Conservation (phyloP, 2,888 invertebrate species). For the Cheilosia variabilis region DNA sequence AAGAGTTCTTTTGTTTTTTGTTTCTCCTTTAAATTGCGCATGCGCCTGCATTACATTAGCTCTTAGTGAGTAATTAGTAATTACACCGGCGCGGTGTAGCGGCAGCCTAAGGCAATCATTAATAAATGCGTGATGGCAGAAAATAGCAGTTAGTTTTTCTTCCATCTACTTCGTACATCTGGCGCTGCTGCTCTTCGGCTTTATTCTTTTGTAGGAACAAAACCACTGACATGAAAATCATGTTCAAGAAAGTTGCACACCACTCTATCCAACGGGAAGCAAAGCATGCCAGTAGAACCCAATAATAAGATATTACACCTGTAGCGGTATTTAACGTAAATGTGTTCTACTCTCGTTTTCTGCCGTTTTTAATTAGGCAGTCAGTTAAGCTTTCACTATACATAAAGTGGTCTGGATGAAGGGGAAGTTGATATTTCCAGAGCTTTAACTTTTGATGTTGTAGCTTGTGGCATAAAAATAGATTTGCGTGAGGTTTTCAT, state of each 20-base stretch:
- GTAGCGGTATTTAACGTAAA: neutral
- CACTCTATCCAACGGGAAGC: conserved; percentile 51
- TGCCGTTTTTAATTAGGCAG: conserved; percentile 61
- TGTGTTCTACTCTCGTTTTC: conserved; percentile 71
- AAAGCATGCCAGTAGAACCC: conserved; percentile 56
- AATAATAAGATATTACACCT: conserved; percentile 10
- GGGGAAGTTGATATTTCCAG: conserved; percentile 48
- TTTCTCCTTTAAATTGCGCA: conserved; percentile 6
- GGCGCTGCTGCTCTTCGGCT: neutral
- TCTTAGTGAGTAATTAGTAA: conserved; percentile 67
- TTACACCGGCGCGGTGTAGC: conserved; percentile 38
- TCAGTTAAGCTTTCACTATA: conserved; percentile 71
- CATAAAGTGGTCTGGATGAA: conserved; percentile 44
- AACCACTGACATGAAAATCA: conserved; percentile 73
- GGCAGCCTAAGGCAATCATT: conserved; percentile 61
- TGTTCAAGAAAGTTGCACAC: conserved; percentile 72
- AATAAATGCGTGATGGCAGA: conserved; percentile 60
- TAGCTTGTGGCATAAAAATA: too few relatives aligned
- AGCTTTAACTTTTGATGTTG: neutral
- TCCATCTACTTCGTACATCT: conserved; percentile 25
- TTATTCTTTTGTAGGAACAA: conserved; percentile 36
- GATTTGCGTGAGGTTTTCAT: too few relatives aligned
- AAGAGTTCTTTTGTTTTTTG: conserved; percentile 41
- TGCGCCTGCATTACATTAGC: conserved; percentile 59
- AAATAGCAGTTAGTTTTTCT: conserved; percentile 57